A percentile compares a stretch with the other conserved stretches of the same genome.
These are phyloP conservation scores for Escarpia spicata DNA, from an alignment of 2,888 invertebrate genomes.

Conservation along the genomic window DNA sequence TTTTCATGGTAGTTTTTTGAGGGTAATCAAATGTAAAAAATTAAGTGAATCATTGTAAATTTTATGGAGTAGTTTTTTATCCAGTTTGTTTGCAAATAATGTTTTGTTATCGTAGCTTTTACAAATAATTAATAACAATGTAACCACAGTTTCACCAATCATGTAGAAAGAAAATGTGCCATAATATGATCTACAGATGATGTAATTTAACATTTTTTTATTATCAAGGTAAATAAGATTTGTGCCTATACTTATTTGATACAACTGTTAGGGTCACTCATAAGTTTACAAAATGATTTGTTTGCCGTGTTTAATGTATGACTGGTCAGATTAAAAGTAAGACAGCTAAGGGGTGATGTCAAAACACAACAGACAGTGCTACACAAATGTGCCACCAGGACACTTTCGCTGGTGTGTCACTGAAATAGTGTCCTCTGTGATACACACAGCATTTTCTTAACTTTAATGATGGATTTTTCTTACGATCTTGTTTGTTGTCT, in stretches of 20 bases:
- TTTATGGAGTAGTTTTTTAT: not conserved
- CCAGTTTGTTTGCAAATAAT: not conserved
- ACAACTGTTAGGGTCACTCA: too few relatives aligned
- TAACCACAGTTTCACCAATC: not conserved
- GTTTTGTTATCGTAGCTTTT: not conserved
- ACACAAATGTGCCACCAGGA: too few relatives aligned
- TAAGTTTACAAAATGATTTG: too few relatives aligned
- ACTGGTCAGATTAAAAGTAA: too few relatives aligned
- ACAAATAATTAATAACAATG: not conserved
- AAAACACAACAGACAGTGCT: too few relatives aligned
- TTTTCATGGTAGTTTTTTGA: slow-evolving; percentile 3
- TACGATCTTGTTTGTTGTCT: too few relatives aligned
- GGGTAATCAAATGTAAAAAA: not conserved
- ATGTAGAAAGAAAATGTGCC: not conserved
- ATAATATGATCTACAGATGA: not conserved
- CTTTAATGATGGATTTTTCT: too few relatives aligned
- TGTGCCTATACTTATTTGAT: not conserved
- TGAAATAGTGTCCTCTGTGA: too few relatives aligned
- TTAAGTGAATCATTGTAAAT: not conserved
- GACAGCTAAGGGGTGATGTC: too few relatives aligned
- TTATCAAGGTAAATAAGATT: not conserved
- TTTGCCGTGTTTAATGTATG: too few relatives aligned
- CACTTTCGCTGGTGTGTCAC: too few relatives aligned
- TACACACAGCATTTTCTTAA: too few relatives aligned
- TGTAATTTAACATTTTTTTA: not conserved